Evolutionary conservation across 2,888 invertebrate species (phyloP).

Genomic region (Choreutis nemorana): DNA sequence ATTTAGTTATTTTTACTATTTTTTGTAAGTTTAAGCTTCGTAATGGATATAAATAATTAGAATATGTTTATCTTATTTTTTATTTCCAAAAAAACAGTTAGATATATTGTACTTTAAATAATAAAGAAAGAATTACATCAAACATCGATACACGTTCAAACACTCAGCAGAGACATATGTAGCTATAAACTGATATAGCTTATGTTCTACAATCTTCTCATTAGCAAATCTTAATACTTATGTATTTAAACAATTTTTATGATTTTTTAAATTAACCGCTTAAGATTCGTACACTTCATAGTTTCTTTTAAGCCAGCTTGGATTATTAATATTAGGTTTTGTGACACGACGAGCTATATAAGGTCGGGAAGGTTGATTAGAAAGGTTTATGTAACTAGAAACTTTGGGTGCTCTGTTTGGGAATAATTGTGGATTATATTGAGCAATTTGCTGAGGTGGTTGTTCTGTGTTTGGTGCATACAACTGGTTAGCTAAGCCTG

Average conservation of each 20-base stretch:
- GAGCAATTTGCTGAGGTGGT: conserved; percentile 11
- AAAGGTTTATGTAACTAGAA: conserved; percentile 20
- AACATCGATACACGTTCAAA: too few relatives aligned
- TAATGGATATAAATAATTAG: too few relatives aligned
- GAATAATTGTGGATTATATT: conserved; percentile 14
- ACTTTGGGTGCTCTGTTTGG: conserved; percentile 19
- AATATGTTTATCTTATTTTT: too few relatives aligned
- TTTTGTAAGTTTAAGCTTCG: too few relatives aligned
- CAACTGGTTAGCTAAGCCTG: not conserved
- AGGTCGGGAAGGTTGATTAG: conserved; percentile 20
- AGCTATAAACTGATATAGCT: conserved; percentile 14
- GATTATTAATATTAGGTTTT: conserved; percentile 10
- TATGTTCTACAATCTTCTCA: conserved; percentile 11
- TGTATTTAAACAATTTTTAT: too few relatives aligned
- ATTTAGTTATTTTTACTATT: too few relatives aligned
- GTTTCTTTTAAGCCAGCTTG: conserved; percentile 27
- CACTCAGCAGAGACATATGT: conserved; percentile 10
- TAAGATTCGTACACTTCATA: conserved; percentile 27
- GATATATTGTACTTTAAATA: too few relatives aligned
- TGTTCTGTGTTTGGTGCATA: conserved; percentile 6
- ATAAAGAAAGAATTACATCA: too few relatives aligned
- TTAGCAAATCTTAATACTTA: too few relatives aligned
- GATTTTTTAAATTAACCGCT: conserved; percentile 4
- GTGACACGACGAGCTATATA: conserved; percentile 9
- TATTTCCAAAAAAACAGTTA: too few relatives aligned